Base-by-base conservation (phyloP, 2,113 vertebrate species). In the Lutjanus erythropterus region DNA sequence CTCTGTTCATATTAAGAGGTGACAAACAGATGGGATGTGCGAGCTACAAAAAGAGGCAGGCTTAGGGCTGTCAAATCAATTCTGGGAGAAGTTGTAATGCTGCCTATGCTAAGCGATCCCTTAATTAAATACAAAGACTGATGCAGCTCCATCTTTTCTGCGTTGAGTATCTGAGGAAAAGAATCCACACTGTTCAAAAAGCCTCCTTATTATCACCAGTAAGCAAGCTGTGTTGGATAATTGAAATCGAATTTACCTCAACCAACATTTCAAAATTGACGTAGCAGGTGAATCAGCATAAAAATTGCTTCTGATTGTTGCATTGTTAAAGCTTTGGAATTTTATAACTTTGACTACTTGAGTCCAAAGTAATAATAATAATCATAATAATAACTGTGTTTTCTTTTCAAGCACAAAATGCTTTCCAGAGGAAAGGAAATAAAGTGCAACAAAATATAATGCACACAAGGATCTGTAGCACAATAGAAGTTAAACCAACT, bases 1-100 rank as follows among this genome's bases (percentile, higher is more conserved):
- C 75, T 93, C 81, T 27, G 86, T 87, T 92, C 77, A 71, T 87
- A 90, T 88, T 93, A 86, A 82, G 78, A 86, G 66, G 87, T 85
- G 85, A 86, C 90, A 92, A 91, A 83, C 78, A 91, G 80, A 86
- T 83, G 76, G 86, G 81, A 80, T 67, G 67, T 75, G 66, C 9
- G 21, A 64, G 79, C 78, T 66, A 53, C 42, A 79, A 82, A 83
- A 86, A 76, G 53, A 78, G 46, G 49, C 76, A 84, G 81, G 74
- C 62, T 86, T 78, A 81, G 23, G 70, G 79, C 73, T 88, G 86
- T 78, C 82, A 80, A 84, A 88, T 89, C 86, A 81, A 82, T 84
- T 86, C 69, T 39, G 21, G 53, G 55, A 68, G 76, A 90, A 80
- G 83, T 80, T 86, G 79, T 81, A 71, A 88, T 80, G 70, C 71